Evolutionary conservation across 2,113 vertebrate species (phyloP).

Genomic region (Muscicapa adusta): DNA sequence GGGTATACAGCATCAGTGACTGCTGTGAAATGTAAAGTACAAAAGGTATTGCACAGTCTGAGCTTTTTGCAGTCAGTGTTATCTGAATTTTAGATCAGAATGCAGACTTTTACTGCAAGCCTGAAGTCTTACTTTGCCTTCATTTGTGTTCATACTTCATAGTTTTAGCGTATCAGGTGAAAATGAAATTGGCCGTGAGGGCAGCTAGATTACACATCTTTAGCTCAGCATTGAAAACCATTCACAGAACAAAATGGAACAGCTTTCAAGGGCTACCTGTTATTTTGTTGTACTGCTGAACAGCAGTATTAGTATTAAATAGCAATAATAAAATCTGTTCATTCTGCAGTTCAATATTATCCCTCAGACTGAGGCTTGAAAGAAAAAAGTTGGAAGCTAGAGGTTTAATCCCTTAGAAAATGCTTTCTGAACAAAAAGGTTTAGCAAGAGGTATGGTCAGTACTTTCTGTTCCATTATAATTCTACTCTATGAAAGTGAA

Average conservation of each 20-base stretch:
- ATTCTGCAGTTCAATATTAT: not conserved
- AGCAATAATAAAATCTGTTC: not conserved
- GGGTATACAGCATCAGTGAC: not conserved
- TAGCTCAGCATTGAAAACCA: not conserved
- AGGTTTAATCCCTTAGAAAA: not conserved
- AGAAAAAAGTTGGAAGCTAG: not conserved
- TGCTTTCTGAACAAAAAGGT: not conserved
- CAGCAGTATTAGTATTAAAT: not conserved
- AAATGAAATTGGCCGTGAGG: not conserved
- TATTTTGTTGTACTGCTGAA: not conserved
- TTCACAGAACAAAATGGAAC: not conserved
- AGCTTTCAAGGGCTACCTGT: not conserved
- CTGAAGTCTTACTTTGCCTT: not conserved
- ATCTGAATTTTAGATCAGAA: not conserved
- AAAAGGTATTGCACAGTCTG: not conserved
- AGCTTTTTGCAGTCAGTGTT: not conserved
- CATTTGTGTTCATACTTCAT: not conserved
- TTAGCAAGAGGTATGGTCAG: not conserved
- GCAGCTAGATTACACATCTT: not conserved
- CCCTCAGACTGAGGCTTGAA: not conserved
- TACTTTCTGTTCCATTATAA: not conserved
- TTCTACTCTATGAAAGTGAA: not conserved
- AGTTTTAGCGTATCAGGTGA: not conserved
- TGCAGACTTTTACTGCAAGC: not conserved
- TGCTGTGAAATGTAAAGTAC: not conserved